Evolutionary conservation across 2,113 vertebrate genomes (phyloP).

Genomic region (Mystacornis crossleyi): DNA sequence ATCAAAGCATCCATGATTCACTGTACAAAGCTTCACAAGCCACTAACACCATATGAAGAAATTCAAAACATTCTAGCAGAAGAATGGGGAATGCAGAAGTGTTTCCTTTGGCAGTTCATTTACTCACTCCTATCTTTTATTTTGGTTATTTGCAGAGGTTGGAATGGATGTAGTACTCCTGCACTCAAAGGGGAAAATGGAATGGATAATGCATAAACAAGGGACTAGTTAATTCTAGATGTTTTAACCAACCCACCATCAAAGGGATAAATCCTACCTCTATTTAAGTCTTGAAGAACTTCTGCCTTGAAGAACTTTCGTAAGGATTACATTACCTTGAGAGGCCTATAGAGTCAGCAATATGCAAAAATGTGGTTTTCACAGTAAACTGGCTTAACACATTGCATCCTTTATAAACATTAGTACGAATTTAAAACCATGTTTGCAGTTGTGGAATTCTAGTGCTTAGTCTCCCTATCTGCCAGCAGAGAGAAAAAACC

Average conservation of each 20-base stretch:
- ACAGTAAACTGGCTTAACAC: not conserved
- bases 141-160: not conserved
- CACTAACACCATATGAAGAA: not conserved
- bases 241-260: not conserved
- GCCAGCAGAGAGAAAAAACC: not conserved
- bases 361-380: not conserved
- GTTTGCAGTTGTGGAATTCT: not conserved
- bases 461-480: not conserved
- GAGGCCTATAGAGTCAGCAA: not conserved
- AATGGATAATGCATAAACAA: not conserved
- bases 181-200: not conserved
- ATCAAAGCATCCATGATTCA: not conserved
- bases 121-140: not conserved
- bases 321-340: not conserved
- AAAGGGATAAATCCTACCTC: not conserved
- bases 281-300: not conserved
- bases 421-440: not conserved
- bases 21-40: not conserved
- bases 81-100: not conserved
- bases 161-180: not conserved
- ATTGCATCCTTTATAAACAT: not conserved
- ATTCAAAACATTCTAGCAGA: not conserved
- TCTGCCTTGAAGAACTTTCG: not conserved
- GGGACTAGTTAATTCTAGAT: not conserved
- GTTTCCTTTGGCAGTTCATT: not conserved